Evolutionary conservation across 30 jellyfish, hydroid and myxozoan genomes (phyloP).

Genomic region (Aurelia coerulea): DNA sequence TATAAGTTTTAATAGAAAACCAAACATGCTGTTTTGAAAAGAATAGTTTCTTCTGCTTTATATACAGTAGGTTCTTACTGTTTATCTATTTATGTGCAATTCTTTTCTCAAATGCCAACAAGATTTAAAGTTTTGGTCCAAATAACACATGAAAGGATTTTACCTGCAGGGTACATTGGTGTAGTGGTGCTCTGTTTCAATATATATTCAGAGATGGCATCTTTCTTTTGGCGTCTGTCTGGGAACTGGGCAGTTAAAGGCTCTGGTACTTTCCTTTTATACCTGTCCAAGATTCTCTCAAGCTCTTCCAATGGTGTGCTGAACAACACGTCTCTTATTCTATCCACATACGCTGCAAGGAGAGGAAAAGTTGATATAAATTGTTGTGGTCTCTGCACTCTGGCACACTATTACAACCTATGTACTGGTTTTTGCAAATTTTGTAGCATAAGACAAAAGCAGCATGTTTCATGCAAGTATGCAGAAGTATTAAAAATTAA

Average conservation of each 20-base stretch:
- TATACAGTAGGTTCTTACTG: too few species aligned
- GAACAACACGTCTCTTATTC: constrained; percentile 10
- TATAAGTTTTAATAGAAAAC: too few species aligned
- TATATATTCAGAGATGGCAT: background rate
- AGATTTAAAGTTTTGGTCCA: constrained; percentile 3
- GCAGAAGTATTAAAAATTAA: too few species aligned
- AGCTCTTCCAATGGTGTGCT: constrained; percentile 27
- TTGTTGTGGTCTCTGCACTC: background rate
- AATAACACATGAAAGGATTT: constrained; percentile 12
- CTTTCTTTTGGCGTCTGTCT: constrained; percentile 25
- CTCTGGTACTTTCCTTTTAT: constrained; percentile 24
- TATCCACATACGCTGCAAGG: constrained; percentile 15
- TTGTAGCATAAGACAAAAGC: too few species aligned
- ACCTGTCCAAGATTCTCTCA: constrained; percentile 11
- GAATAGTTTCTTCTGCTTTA: too few species aligned
- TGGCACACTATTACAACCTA: background rate
- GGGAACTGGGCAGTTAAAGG: constrained; percentile 30
- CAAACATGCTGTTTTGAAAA: too few species aligned
- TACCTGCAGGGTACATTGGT: constrained; percentile 28
- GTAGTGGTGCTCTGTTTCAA: constrained; percentile 16
- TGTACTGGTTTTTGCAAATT: too few species aligned
- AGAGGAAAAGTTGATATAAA: background rate
- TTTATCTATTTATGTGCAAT: too few species aligned
- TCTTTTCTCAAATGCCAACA: background rate
- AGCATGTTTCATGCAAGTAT: too few species aligned